Conservation (phyloP, 1,140 invertebrate species). For the Elymnias hypermnestra region DNA sequence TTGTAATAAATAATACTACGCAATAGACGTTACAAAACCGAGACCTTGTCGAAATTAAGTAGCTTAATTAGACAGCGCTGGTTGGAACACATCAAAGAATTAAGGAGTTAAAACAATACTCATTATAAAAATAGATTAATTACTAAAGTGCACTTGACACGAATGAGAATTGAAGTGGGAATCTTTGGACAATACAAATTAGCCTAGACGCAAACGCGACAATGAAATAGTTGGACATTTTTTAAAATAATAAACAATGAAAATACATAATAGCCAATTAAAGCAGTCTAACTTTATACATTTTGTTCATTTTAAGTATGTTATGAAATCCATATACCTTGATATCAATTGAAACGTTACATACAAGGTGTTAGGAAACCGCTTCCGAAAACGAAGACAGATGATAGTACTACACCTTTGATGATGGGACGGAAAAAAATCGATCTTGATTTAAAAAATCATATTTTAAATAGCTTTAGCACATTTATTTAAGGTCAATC, state of each 20-base stretch:
- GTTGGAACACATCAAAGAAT: conserved; percentile 36
- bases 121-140: conserved; percentile 34
- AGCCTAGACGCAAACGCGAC: conserved; percentile 23
- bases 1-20: no score
- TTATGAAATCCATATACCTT: neutral
- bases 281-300: conserved; percentile 2
- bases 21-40: conserved; percentile 29
- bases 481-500: no score
- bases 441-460: no score
- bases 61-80: conserved; percentile 43
- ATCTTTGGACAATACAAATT: conserved; percentile 48
- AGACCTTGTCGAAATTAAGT: conserved; percentile 40
- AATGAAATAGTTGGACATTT: conserved; percentile 21
- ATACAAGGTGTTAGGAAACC: no score
- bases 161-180: conserved; percentile 50
- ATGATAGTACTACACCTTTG: no score
- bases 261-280: conserved; percentile 15
- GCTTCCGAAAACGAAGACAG: no score
- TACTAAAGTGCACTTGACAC: conserved; percentile 53
- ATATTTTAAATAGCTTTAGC: no score
- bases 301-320: conserved; percentile 8
- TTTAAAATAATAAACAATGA: conserved; percentile 18
- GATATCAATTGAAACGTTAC: neutral
- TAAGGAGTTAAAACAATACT: conserved; percentile 34
- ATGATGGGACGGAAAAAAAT: no score